phyloP scores from a whole-genome alignment of 2,888 invertebrate species.

The Mesorhabditis belari region DNA sequence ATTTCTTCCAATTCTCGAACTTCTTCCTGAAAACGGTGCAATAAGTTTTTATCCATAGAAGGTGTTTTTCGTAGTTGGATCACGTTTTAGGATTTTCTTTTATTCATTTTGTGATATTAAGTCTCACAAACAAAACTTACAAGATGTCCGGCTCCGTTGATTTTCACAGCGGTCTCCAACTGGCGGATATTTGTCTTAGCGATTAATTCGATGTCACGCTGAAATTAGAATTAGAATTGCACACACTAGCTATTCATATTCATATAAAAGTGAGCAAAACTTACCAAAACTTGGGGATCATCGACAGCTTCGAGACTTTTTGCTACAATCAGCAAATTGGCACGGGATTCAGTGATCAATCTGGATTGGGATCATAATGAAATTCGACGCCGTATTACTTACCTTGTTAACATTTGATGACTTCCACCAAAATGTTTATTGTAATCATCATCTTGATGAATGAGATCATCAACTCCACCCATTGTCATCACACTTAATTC shows the following conservation, averaged over 20 bases:
- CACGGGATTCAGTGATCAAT: slow-evolving; percentile 17
- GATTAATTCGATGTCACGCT: slow-evolving; percentile 19
- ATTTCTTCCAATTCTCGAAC: slow-evolving; percentile 15
- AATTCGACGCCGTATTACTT: background rate
- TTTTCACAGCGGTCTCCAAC: slow-evolving; percentile 19
- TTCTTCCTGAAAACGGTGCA: background rate
- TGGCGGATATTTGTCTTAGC: slow-evolving; percentile 28
- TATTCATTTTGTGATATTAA: no score
- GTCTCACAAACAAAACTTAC: background rate
- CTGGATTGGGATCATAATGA: slow-evolving; percentile 5
- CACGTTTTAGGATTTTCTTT: background rate
- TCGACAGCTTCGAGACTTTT: slow-evolving; percentile 18
- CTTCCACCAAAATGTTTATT: slow-evolving; percentile 16
- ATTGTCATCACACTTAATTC: slow-evolving; percentile 9
- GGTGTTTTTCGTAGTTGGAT: background rate
- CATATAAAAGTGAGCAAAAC: background rate
- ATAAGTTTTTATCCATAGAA: no score
- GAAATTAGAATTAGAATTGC: slow-evolving; percentile 1
- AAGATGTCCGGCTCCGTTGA: background rate
- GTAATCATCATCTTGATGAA: slow-evolving; percentile 31
- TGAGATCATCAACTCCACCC: slow-evolving; percentile 10
- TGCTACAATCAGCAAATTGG: slow-evolving; percentile 20
- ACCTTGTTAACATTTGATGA: background rate
- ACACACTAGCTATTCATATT: no score
- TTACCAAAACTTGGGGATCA: background rate